Percentiles rank a stretch among this genome's conserved stretches.
These are phyloP conservation scores for Drosophila suzukii DNA, from an alignment of 1,140 invertebrate species.

Conservation along the genomic window DNA sequence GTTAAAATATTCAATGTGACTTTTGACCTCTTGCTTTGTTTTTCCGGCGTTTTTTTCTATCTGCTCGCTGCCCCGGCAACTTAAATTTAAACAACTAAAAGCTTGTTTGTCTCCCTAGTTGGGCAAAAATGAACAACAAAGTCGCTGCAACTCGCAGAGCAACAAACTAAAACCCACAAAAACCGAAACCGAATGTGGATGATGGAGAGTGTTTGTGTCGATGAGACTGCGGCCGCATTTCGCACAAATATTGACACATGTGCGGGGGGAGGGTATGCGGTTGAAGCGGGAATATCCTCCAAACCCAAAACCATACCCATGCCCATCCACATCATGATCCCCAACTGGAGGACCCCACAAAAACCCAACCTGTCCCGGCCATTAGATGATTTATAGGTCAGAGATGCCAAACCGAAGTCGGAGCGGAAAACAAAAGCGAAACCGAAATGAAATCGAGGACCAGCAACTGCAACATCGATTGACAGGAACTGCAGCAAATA, in stretches of 20 bases:
- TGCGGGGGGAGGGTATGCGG: slow-evolving; percentile 9
- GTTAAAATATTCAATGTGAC: slow-evolving; percentile 46
- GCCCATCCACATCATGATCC: not conserved
- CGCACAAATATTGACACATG: slow-evolving; percentile 81
- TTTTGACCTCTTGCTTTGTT: slow-evolving; percentile 23
- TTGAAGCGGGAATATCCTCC: slow-evolving; percentile 3
- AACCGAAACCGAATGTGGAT: slow-evolving; percentile 50
- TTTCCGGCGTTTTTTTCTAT: slow-evolving; percentile 5
- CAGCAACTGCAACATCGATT: slow-evolving; percentile 67
- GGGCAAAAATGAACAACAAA: slow-evolving; percentile 48
- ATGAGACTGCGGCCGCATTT: slow-evolving; percentile 76
- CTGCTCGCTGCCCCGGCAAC: slow-evolving; percentile 17
- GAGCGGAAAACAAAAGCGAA: slow-evolving; percentile 60
- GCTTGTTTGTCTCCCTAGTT: slow-evolving; percentile 17
- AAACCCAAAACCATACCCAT: not conserved
- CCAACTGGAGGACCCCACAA: not conserved
- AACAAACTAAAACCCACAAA: slow-evolving; percentile 50
- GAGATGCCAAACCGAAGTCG: slow-evolving; percentile 51
- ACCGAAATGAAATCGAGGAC: slow-evolving; percentile 50
- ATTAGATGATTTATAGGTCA: slow-evolving; percentile 82
- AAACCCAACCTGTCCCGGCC: slow-evolving; percentile 61
- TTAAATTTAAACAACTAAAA: slow-evolving; percentile 80
- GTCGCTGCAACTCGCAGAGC: slow-evolving; percentile 23
- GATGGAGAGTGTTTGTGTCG: slow-evolving; percentile 76
- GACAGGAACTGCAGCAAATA: slow-evolving; percentile 35